Evolutionary conservation across 2,888 invertebrate species (phyloP).

Genomic region (Nematopogon swammerdamellus): DNA sequence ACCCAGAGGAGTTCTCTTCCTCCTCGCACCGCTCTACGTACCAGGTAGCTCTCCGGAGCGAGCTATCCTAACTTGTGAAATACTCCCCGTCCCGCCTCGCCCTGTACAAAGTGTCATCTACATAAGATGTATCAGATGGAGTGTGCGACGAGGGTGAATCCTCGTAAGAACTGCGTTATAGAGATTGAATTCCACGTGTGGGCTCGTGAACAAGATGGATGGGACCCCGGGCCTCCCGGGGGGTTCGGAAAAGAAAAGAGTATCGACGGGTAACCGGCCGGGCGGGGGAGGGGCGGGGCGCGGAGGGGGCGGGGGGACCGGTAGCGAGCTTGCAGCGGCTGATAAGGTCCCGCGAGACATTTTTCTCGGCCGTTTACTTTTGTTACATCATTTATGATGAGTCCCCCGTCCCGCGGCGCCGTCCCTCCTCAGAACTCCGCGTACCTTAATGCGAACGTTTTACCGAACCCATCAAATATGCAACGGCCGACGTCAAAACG

Average conservation of each 20-base stretch:
- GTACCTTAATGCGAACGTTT: background rate
- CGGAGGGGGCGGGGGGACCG: background rate
- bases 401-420: background rate
- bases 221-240: constrained; percentile 5
- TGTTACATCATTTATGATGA: constrained; percentile 48
- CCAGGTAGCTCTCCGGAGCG: background rate
- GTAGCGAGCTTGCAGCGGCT: background rate
- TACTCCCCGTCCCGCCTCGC: background rate
- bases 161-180: constrained; percentile 23
- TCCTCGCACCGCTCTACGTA: too few species aligned
- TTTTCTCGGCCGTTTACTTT: constrained; percentile 40
- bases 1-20: too few species aligned
- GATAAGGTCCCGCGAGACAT: constrained; percentile 9
- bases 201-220: constrained; percentile 30
- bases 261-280: background rate
- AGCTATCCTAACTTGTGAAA: background rate
- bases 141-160: background rate
- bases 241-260: background rate
- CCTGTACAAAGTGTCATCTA: too few species aligned
- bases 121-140: background rate
- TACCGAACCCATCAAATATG: too few species aligned
- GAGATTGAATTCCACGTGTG: constrained; percentile 45
- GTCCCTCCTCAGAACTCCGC: too few species aligned
- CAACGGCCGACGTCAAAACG: too few species aligned
- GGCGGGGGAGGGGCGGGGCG: background rate